Evolutionary conservation across 2,113 vertebrate genomes (phyloP), one percentile per base, ranked within the genome.

Genomic region (Rafetus swinhoei): DNA sequence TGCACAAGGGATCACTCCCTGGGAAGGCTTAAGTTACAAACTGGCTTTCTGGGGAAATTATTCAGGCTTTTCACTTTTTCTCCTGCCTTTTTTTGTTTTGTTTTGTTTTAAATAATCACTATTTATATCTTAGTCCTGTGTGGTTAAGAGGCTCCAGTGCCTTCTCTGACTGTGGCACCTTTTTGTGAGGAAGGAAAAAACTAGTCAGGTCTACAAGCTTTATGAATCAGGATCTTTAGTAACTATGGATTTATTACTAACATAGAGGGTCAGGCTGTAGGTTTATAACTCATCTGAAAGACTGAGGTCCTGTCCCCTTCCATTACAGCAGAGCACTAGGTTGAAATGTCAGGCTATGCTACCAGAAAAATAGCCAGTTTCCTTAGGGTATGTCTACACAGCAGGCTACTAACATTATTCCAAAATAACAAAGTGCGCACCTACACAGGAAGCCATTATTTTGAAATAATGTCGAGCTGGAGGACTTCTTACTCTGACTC

Each of bases 11-110:
- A 95, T 92, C 86, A 76, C 89, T 96, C 96, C 96, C 94, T 94
- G 57, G 95, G 95, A 97, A 93, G 93, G 95, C 15, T 97, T 95
- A 92, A 89, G 55, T 97, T 97, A 96, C 96, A 94, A 95, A 92
- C 84, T 96, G 94, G 79, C 96, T 95, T 97, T 95, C 95, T 89
- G 86, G 79, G 93, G 88, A 96, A 96, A 92, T 97, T 96, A 96
- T 92, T 96, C 91, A 92, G 96, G 94, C 88, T 97, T 96, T 95
- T 95, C 94, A 91, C 93, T 95, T 74, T 14, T 5, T 4, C 24
- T 45, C 6, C 14, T 5, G 2, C 60, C 11, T 1, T 13, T 13
- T 59, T 25, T 60, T 39, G 39, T 39, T 27, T 5, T 6, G 25
- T 14, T 29, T 29, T 29, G 13, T 62, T 62, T 32, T 15, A 50